Base-by-base conservation (phyloP, 2,888 invertebrate genomes). In the Nephrotoma appendiculata region DNA sequence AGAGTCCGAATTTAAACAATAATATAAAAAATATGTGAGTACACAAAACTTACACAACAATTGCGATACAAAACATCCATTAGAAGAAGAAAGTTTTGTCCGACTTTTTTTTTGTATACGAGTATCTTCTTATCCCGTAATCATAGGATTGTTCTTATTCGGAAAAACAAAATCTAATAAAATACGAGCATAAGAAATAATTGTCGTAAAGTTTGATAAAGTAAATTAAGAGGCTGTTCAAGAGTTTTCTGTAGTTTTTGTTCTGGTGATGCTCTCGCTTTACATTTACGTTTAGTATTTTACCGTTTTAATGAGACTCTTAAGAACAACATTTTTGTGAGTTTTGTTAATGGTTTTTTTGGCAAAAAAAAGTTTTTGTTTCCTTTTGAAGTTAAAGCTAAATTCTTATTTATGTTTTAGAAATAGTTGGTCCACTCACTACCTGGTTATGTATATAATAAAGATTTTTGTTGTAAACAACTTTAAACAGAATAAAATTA, bases 121-220 rank as follows among this genome's bases (percentile, higher is more conserved):
- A 31, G 2, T 31, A 11, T 15, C 52, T 6, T 57, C 15, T 31
- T 31, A 31, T 31, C 31, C 31, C 52, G 52, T 15, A 31, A 57
- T 48, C 11, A 3, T 57, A 57, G n/a, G 52, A 57, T 1, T 57
- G 15, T 57, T 57, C 4, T 57, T 57, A 57, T 57, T n/a, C 52
- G 5, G 19, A 57, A 57, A 31, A 31, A 57, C 15, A 57, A 57
- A 57, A 57, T 57, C 52, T 15, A 57, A 57, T 57, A 57, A 57
- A 57, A 57, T 57, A 6, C 52, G 15, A 57, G 52, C n/a, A n/a
- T 57, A 41, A 83, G 41, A 83, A 42, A 48, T 83, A 83, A 83
- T 83, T 83, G 83, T 83, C 83, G 83, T 41, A 83, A 83, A 83
- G 83, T 83, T 41, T 83, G 83, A 83, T 83, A 41, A 83, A 83